Evolutionary conservation across 2,113 vertebrate species (phyloP), one percentile per base, ranked within the genome.

Genomic region (Takifugu flavidus): DNA sequence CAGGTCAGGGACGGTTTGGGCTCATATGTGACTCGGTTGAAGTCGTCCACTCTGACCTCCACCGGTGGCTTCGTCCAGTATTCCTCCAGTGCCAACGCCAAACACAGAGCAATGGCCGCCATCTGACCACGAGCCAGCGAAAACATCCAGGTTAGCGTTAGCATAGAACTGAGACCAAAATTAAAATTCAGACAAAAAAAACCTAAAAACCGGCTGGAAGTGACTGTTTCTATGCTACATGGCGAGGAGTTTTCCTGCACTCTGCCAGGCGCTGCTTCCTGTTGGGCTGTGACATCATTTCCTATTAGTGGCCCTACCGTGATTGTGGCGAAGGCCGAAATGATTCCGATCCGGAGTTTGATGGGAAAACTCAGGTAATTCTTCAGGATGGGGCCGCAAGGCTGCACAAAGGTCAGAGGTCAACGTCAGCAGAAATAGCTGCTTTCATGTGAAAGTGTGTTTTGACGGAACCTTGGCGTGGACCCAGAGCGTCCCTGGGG

Each of bases 331-430:
- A 87, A 69, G 10, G 85, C 78, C 5, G 87, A 89, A 25, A 89
- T 85, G 58, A 87, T 80, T 44, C 87, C 87, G 11, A 89, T 85
- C 39, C 75, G 49, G 11, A 89, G 70, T 61, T 84, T 86, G 65
- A 89, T 76, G 47, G 86, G 85, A 29, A 89, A 84, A 31, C 62
- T 74, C 58, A 86, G 49, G 72, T 89, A 69, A 13, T 74, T 74
- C 75, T 86, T 87, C 59, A 89, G 74, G 65, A 89, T 72, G 5
- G 82, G 74, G 25, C 87, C 85, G 5, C 87, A 89, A 45, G 87
- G 70, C 87, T 89, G 85, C 20, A 8, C 47, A 71, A 6, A 54
- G 34, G 46, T 56, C 53, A 65, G 69, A 75, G 47, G 26, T 65
- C 56, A 67, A 71, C 2, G 45, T 20, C n/a, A 29, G 25, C 20